Conservation (phyloP, 2,113 vertebrate species). For the Trinectes maculatus region DNA sequence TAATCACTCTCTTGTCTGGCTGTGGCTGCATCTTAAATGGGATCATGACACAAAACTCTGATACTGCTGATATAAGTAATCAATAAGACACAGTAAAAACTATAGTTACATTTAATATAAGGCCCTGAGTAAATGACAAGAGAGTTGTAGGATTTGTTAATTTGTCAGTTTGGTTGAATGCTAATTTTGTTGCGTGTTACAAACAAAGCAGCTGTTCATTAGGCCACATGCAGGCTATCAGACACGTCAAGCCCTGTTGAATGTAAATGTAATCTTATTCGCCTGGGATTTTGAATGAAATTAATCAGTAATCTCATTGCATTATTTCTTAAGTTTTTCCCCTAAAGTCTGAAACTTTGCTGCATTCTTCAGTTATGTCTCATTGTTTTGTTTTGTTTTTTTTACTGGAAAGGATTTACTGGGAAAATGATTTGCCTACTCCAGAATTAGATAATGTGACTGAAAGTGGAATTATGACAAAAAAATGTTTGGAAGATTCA, state of each 20-base stretch:
- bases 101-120: background rate
- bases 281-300: conserved; percentile 46
- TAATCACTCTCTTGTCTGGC: conserved; percentile 57
- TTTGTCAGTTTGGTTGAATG: conserved; percentile 32
- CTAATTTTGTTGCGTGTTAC: conserved; percentile 22
- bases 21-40: background rate
- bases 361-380: conserved; percentile 8
- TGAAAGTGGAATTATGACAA: background rate
- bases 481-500: background rate
- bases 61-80: background rate
- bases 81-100: background rate
- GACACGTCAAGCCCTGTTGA: conserved; percentile 39
- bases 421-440: background rate
- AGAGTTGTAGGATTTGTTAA: conserved; percentile 9
- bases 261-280: conserved; percentile 53
- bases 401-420: background rate
- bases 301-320: conserved; percentile 3
- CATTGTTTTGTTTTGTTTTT: background rate
- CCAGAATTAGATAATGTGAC: background rate
- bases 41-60: conserved; percentile 8
- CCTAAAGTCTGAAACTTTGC: background rate
- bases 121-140: background rate
- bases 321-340: conserved; percentile 40
- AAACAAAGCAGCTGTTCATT: conserved; percentile 40
- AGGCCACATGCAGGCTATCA: conserved; percentile 7